Base-by-base conservation (phyloP, 1,140 invertebrate genomes). In the Neuroterus valhalla region DNA sequence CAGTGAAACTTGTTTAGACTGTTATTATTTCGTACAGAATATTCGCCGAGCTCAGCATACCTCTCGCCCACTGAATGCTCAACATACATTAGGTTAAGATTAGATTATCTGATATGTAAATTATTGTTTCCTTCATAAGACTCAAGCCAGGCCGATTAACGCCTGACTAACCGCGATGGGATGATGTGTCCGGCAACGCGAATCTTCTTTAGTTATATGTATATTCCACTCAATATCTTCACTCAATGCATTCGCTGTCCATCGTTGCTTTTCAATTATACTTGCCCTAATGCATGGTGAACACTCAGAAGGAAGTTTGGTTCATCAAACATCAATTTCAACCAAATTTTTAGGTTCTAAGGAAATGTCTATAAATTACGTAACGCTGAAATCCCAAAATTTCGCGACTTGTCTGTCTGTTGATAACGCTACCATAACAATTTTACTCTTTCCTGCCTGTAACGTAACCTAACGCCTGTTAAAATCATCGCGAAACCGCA, bases 41-140 rank as follows among this genome's bases (percentile, higher is more conserved):
- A 62, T 62, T 62, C 55, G 77, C 67, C 74, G 78, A 74, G 66
- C 76, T 80, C 76, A 78, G 72, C 77, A 80, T 78, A 79, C 78
- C 79, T 78, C 81, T 84, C 82, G 82, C 81, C 78, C 75, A 85
- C 81, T 78, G 77, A 88, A 87, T 88, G 86, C 86, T 88, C 86
- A 88, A 88, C 77, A 81, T 83, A 87, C 68, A 76, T 78, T 81
- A 83, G 78, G 68, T 79, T 85, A 82, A 84, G 85, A 75, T 76
- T 82, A 77, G 75, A 76, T 71, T 80, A 80, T 62, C 31, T 26
- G n/a, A 82, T 84, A 84, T 82, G 81, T 88, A 88, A 86, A 88
- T 88, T 85, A 86, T 87, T 87, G 72, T 86, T 80, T 81, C 82
- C 66, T 75, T 66, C 69, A 73, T 85, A 86, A 87, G 85, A 87